Conservation (phyloP, 2,888 invertebrate genomes). For the Lottia scabra region DNA sequence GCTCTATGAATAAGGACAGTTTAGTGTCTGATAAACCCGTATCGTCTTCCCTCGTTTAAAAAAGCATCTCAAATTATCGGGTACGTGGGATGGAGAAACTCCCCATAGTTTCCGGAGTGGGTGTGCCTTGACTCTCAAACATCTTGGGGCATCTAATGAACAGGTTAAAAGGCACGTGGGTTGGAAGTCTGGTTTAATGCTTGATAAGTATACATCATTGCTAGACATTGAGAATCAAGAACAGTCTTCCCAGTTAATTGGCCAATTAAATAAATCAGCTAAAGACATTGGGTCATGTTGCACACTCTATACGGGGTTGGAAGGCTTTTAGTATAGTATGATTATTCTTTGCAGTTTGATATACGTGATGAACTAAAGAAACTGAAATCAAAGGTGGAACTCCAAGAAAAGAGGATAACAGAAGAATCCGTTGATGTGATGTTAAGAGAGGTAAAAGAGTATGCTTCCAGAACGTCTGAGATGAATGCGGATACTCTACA, state of each 20-base stretch:
- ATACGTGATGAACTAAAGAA: neutral
- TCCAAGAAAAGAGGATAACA: neutral
- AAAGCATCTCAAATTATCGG: neutral
- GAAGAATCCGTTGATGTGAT: neutral
- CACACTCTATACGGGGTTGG: neutral
- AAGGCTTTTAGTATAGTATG: neutral
- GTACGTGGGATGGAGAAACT: neutral
- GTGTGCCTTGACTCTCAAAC: neutral
- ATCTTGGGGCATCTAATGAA: neutral
- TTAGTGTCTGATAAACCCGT: neutral
- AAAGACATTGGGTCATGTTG: neutral
- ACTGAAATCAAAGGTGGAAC: neutral
- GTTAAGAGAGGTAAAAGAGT: neutral
- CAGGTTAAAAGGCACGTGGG: neutral
- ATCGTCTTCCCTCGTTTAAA: neutral
- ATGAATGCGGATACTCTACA: neutral
- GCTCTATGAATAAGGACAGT: neutral
- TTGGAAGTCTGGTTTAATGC: neutral
- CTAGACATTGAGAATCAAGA: neutral
- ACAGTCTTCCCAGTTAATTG: neutral
- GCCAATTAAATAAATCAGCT: neutral
- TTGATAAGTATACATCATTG: neutral
- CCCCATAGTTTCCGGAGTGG: neutral
- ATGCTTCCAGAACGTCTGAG: neutral
- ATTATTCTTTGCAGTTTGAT: neutral